phyloP scores from a whole-genome alignment of 53 echinoderm and acorn worm species.

The Actinopyga echinites region DNA sequence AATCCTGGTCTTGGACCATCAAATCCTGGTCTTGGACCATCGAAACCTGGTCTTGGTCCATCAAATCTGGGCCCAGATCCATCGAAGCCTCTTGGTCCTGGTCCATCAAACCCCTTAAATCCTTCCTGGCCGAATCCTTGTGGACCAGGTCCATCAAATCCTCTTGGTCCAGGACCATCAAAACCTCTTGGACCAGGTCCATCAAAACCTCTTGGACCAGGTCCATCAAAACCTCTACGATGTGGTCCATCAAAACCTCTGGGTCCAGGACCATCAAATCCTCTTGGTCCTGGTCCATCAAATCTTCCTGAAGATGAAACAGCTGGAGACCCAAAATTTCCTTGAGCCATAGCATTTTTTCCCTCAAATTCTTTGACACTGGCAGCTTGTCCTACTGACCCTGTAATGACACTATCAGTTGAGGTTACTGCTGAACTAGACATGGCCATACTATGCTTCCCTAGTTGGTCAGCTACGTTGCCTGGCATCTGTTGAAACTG shows the following conservation, averaged over 20 bases:
- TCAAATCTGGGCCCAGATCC: conserved; percentile 40
- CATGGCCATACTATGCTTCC: no score
- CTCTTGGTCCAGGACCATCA: conserved; percentile 36
- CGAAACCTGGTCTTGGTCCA: conserved; percentile 7
- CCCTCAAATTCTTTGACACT: no score
- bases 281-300: conserved; percentile 48
- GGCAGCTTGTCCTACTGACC: no score
- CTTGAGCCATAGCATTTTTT: no score
- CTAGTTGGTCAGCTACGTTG: no score
- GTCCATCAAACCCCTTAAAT: conserved; percentile 6
- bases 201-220: conserved; percentile 49
- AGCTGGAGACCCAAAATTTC: not conserved
- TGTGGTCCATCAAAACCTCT: conserved; percentile 38
- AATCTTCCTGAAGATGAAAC: not conserved
- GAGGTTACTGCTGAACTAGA: no score
- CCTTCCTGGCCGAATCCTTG: conserved; percentile 8
- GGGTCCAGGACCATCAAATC: conserved; percentile 39
- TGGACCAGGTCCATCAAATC: conserved; percentile 37
- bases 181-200: conserved; percentile 38
- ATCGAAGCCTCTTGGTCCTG: conserved; percentile 17
- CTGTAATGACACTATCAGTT: no score
- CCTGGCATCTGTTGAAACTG: no score
- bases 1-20: no score
- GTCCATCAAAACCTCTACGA: conserved; percentile 28
- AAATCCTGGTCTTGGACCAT: conserved; percentile 40